Conservation (phyloP, 1,140 invertebrate species). For the Zaprionus tsacasi region DNA sequence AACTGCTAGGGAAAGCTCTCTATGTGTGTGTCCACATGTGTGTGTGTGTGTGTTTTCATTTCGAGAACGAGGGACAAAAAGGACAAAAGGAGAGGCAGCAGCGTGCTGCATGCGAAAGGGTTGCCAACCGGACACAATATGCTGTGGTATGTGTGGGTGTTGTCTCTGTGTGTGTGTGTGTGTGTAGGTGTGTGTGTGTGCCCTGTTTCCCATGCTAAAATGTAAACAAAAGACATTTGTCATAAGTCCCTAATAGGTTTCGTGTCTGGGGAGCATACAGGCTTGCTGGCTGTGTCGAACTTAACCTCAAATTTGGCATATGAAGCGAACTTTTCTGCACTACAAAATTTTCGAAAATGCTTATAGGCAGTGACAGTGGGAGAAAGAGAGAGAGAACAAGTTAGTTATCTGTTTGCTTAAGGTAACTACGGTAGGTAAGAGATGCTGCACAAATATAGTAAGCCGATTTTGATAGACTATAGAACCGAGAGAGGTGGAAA, state of each 20-base stretch:
- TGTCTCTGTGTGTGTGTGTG: not conserved
- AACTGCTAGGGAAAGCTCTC: conserved; percentile 6
- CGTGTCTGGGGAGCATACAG: not conserved
- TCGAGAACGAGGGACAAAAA: not conserved
- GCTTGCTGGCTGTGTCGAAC: not conserved
- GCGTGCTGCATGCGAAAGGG: not conserved
- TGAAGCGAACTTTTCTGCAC: not conserved
- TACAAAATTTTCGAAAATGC: not conserved
- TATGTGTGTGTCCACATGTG: not conserved
- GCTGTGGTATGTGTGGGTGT: not conserved
- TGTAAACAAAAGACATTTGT: conserved; percentile 15
- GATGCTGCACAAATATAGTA: not conserved
- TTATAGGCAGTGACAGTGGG: not conserved
- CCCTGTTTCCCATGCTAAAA: conserved; percentile 5
- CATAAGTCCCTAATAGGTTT: conserved; percentile 13
- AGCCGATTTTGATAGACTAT: not conserved
- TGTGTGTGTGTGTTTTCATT: conserved; percentile 5
- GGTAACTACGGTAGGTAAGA: not conserved
- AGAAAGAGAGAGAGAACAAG: not conserved
- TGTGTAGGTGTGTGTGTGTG: not conserved
- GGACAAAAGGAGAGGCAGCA: not conserved
- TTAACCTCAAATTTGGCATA: conserved; percentile 7
- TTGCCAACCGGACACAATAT: conserved; percentile 3
- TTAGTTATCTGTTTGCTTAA: not conserved
- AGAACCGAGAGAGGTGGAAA: too few relatives aligned